Base-by-base conservation (phyloP, 2,113 vertebrate species). In the Hucho hucho region DNA sequence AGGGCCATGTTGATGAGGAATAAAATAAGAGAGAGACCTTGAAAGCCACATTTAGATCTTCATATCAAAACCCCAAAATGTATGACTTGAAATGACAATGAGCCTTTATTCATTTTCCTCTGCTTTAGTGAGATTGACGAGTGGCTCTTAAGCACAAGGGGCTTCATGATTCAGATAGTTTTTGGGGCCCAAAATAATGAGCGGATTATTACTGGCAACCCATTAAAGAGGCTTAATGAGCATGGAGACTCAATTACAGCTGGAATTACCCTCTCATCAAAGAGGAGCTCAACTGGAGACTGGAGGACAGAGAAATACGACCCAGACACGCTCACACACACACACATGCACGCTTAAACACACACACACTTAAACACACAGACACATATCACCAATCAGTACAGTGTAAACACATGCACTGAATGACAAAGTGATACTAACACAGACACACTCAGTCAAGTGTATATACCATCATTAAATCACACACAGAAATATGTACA, bases 141-240 rank as follows among this genome's bases (percentile, higher is more conserved):
- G 74, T 61, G 82, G 28, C 84, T 88, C 75, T 72, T 72, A 76
- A 88, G 82, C 79, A 66, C 28, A 72, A 81, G 84, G 78, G 86
- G 78, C 84, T 83, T 83, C 82, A 85, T 59, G 85, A 87, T 88
- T 80, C 75, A 73, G 69, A 74, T 64, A 1, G 29, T 78, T 88
- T 85, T 91, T 86, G 24, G 69, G 20, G 26, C 74, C 75, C 65
- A 56, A 78, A 88, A 88, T 83, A 90, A 88, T 86, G 86, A 88
- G 80, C 46, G 85, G 88, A 89, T 90, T 91, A 91, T 90, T 89
- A 90, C 87, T 77, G 72, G 85, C 90, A 91, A 84, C 83, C 87
- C 86, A 90, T 92, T 92, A 91, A 91, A 90, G 75, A 69, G 77
- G 85, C 87, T 90, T 93, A 93, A 91, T 89, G 89, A 90, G 91